A percentile compares a stretch with the other conserved stretches of the same genome.
phyloP scores from a whole-genome alignment of 2,888 invertebrate genomes.

The Hedychridium roseum region DNA sequence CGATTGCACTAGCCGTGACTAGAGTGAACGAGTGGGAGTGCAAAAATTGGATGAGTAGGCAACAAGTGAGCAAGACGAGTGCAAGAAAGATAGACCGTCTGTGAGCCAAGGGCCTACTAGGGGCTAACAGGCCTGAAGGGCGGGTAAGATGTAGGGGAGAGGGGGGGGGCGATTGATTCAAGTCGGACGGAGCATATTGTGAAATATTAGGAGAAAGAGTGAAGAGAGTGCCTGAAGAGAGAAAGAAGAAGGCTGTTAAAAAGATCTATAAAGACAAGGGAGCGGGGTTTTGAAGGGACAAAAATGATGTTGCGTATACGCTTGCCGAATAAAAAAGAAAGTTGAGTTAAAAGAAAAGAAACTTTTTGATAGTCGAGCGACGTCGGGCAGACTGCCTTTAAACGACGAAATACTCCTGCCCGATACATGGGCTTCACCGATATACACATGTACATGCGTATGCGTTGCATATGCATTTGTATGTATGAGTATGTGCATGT shows the following conservation, averaged over 20 bases:
- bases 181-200: not conserved
- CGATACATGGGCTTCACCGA: too few relatives aligned
- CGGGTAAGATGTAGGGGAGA: not conserved
- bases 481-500: not conserved
- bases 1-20: constrained; percentile 37
- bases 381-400: constrained; percentile 46
- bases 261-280: constrained; percentile 25
- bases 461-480: not conserved
- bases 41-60: constrained; percentile 4
- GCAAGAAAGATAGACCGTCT: too few relatives aligned
- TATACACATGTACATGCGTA: not conserved
- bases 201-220: constrained; percentile 1
- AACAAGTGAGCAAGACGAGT: not conserved
- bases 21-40: too few relatives aligned
- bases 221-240: too few relatives aligned
- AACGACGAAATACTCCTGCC: constrained; percentile 38
- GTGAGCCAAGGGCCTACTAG: not conserved
- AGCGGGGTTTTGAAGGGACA: constrained; percentile 47
- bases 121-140: not conserved
- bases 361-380: constrained; percentile 42
- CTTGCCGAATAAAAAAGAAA: constrained; percentile 30
- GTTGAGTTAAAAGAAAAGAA: too few relatives aligned
- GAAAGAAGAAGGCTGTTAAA: not conserved
- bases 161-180: not conserved
- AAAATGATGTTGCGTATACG: constrained; percentile 20